phyloP scores from a whole-genome alignment of 2,888 invertebrate species.

The Callinectes sapidus region DNA sequence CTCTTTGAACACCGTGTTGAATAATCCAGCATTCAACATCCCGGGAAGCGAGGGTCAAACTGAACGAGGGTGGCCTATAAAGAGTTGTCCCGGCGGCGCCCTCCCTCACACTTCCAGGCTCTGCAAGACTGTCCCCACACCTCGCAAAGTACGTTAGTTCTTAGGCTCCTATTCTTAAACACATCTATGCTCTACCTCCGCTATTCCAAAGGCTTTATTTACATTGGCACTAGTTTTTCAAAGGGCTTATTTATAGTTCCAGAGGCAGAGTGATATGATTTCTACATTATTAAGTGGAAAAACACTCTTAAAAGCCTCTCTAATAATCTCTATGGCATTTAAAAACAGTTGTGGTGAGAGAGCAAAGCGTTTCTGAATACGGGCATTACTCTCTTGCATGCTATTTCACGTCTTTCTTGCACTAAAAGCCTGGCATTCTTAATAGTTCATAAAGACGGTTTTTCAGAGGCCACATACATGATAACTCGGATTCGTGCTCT shows the following conservation, averaged over 20 bases:
- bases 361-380: too few relatives aligned
- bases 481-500: neutral
- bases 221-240: too few relatives aligned
- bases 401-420: too few relatives aligned
- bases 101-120: neutral
- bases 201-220: too few relatives aligned
- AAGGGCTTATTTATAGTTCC: too few relatives aligned
- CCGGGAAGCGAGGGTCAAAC: neutral
- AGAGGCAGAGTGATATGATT: too few relatives aligned
- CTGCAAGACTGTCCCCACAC: neutral
- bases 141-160: neutral
- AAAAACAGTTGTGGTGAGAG: too few relatives aligned
- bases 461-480: neutral
- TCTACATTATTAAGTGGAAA: too few relatives aligned
- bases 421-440: neutral
- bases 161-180: too few relatives aligned
- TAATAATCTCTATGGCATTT: too few relatives aligned
- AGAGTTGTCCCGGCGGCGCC: neutral
- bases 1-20: neutral
- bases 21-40: conserved; percentile 15
- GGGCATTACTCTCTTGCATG: neutral
- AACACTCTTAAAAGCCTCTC: too few relatives aligned
- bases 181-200: too few relatives aligned
- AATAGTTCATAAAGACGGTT: neutral
- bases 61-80: neutral